Base-by-base conservation (phyloP, 1,140 invertebrate genomes). In the Bombus breviceps region DNA sequence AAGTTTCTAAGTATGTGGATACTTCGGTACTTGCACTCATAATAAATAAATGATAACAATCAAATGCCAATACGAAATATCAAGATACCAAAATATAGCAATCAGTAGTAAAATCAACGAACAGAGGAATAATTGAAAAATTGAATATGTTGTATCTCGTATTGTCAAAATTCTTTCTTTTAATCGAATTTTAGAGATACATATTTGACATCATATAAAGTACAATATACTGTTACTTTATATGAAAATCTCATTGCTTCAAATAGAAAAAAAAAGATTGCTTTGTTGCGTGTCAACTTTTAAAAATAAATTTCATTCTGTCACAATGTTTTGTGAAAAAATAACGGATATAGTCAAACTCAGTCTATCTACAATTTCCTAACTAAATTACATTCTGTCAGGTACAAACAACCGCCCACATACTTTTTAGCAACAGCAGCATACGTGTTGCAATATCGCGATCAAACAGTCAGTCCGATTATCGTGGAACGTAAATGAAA, bases 401-500 rank as follows among this genome's bases (percentile, higher is more conserved):
- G 59, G 59, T 62, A 62, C 28, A n/a, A 62, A 62, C 59, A 62
- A 62, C 28, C 28, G 12, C 59, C 59, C 28, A 62, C 28, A n/a
- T 62, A 15, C 43, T 41, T 28, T 39, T 12, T 39, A 37, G 18
- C 3, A 12, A 71, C 39, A 5, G 28, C 37, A 9, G 22, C 39
- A 5, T 41, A 43, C 18, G 28, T 18, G 62, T 12, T 15, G 37
- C 28, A n/a, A 84, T 79, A 79, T 84, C n/a, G 66, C 47, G 22
- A 43, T n/a, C 10, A 59, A 84, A 79, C 78, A 43, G 47, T n/a
- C 4, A 13, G 0, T 43, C 39, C 34, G 53, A 79, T 84, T 71
- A 59, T 37, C 47, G 2, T 34, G 66, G 3, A 69, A 34, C 22
- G 32, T n/a, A 37, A 28, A 78, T 78, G 82, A 79, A 71, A 84